Conservation (phyloP, 2,797 vertebrate species). For the Karalla daura region DNA sequence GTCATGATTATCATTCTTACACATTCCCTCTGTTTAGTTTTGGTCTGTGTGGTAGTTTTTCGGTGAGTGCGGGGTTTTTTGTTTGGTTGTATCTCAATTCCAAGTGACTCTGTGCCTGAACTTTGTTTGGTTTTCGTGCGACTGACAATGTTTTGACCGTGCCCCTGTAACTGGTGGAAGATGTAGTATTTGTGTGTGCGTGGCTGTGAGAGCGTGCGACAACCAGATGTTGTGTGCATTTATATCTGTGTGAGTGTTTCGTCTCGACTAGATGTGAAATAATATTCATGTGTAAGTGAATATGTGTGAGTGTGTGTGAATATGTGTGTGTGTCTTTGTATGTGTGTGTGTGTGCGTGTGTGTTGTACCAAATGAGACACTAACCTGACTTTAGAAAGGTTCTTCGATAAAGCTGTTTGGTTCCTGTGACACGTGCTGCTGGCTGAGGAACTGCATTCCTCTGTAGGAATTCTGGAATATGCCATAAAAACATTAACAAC, state of each 20-base stretch:
- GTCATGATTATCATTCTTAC: conserved; percentile 89
- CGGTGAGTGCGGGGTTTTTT: conserved; percentile 80
- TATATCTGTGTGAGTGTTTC: conserved; percentile 39
- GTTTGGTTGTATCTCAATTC: conserved; percentile 80
- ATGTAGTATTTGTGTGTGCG: conserved; percentile 49
- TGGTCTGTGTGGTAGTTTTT: conserved; percentile 85
- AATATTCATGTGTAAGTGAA: conserved; percentile 14
- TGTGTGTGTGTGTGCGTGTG: conserved; percentile 17
- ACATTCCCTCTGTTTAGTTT: conserved; percentile 82
- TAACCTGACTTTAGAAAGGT: conserved; percentile 67
- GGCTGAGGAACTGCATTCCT: conserved; percentile 82
- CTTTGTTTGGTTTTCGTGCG: conserved; percentile 75
- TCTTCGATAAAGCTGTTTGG: conserved; percentile 79
- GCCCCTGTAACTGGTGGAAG: conserved; percentile 50
- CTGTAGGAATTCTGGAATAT: conserved; percentile 85
- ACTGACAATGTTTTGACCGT: conserved; percentile 60
- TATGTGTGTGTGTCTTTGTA: no score
- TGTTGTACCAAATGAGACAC: conserved; percentile 56
- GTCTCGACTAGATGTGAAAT: conserved; percentile 45
- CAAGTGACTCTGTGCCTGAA: conserved; percentile 84
- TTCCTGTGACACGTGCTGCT: conserved; percentile 83
- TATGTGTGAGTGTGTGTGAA: no score
- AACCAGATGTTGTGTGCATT: conserved; percentile 35
- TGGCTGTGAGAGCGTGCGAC: conserved; percentile 28
- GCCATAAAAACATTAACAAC: neutral